Evolutionary conservation across 1,140 invertebrate species (phyloP), one percentile per base, ranked within the genome.

Genomic region (Coenobita brevimanus): DNA sequence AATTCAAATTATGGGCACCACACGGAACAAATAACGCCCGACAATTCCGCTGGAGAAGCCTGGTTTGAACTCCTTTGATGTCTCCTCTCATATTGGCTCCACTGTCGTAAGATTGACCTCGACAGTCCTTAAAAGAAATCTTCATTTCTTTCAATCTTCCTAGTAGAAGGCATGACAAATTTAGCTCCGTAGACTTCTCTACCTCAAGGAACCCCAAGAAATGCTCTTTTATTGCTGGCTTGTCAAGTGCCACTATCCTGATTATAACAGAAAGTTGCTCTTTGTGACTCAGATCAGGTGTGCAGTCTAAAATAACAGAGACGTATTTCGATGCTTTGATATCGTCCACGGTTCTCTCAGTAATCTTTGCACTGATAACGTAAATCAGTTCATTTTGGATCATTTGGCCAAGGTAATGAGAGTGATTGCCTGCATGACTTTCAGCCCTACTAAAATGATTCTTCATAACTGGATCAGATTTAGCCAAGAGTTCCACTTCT

Each of bases 51-150:
- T n/a, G n/a, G n/a, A n/a, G n/a, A n/a, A n/a, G n/a, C n/a, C n/a
- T n/a, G n/a, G n/a, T n/a, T n/a, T n/a, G n/a, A n/a, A n/a, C n/a
- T n/a, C n/a, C n/a, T n/a, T n/a, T n/a, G n/a, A n/a, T n/a, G 67
- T 30, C 3, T 30, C n/a, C n/a, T n/a, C n/a, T n/a, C n/a, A n/a
- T n/a, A n/a, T n/a, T n/a, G n/a, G n/a, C n/a, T n/a, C n/a, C 75
- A 78, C 50, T 78, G 24, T 78, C 75, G 50, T 78, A 78, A 46
- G 75, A 78, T 46, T 78, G 75, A 46, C 36, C 75, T 78, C 46
- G 17, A 43, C 75, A 78, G 24, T 78, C 75, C 3, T 78, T 43
- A 41, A 78, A 78, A 4, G n/a, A 30, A 78, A 78, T 78, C 4
- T 78, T 78, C 38, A 78, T n/a, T n/a, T 78, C 75, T 24, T 6